Evolutionary conservation across 1,140 invertebrate genomes (phyloP), one percentile per base, ranked within the genome.

Genomic region (Anthonomus grandis): DNA sequence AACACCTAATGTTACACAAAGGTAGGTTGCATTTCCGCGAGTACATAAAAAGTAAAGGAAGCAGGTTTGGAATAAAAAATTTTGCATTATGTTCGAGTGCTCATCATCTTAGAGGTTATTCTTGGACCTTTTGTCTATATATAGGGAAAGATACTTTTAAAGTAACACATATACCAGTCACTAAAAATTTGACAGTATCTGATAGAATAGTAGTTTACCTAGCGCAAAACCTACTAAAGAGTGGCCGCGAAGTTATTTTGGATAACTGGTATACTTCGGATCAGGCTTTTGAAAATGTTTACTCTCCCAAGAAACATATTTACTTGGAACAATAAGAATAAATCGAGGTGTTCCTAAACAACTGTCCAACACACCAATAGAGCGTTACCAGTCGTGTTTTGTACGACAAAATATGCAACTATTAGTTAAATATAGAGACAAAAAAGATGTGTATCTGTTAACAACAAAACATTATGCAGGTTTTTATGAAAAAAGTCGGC

Each of bases 291-390:
- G 5, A 17, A 15, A 39, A 39, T 39, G 10, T 39, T 15, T 39
- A 13, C 37, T 39, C 37, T 12, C 37, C 5, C 37, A 39, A 39
- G 13, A 17, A 39, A 39, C 37, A 5, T 39, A 39, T 39, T 39
- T 39, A 15, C 9, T 39, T n/a, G n/a, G n/a, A n/a, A n/a, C n/a
- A n/a, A n/a, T n/a, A n/a, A n/a, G n/a, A n/a, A n/a, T n/a, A n/a
- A 39, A 39, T 39, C 37, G 37, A n/a, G 37, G 37, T n/a, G 37
- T 39, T 39, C 37, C 37, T 9, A 39, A 15, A 5, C 15, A 39
- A 39, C 13, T 39, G 15, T 9, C 9, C 10, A 15, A 39, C 10
- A 6, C 17, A 9, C 37, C 9, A 12, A n/a, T 12, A 15, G 15
- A 39, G 15, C 37, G 4, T n/a, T 12, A 12, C 13, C n/a, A n/a